phyloP scores from a whole-genome alignment of 35 echinoderm and acorn worm genomes.

The Anneissia japonica region DNA sequence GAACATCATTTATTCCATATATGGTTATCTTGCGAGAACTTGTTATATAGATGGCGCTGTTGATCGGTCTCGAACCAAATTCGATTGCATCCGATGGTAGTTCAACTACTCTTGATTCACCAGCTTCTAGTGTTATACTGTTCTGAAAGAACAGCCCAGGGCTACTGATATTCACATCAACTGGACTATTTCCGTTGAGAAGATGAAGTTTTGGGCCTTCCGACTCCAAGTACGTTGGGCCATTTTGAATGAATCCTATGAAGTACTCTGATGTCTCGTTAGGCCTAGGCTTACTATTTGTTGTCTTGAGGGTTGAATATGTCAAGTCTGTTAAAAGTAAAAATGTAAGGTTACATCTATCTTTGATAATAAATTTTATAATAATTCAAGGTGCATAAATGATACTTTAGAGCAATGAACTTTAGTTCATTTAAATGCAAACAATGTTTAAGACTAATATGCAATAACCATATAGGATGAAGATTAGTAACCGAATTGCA shows the following conservation, averaged over 20 bases:
- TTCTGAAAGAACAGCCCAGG: background rate
- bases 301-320: no score
- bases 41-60: background rate
- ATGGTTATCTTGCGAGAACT: background rate
- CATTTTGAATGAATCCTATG: background rate
- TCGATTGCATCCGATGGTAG: background rate
- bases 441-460: no score
- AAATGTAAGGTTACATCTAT: no score
- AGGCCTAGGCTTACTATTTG: no score
- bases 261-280: background rate
- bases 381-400: no score
- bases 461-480: no score
- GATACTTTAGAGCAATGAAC: no score
- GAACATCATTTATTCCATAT: background rate
- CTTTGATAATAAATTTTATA: no score
- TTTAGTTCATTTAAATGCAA: no score
- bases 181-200: background rate
- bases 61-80: background rate
- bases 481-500: no score
- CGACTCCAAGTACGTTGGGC: background rate
- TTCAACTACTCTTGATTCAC: background rate
- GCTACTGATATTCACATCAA: background rate
- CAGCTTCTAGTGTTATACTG: background rate
- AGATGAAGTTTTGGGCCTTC: background rate
- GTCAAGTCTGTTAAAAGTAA: no score